These are phyloP conservation scores for Athalia circularis DNA, from an alignment of 2,888 invertebrate species.

Conservation along the genomic window DNA sequence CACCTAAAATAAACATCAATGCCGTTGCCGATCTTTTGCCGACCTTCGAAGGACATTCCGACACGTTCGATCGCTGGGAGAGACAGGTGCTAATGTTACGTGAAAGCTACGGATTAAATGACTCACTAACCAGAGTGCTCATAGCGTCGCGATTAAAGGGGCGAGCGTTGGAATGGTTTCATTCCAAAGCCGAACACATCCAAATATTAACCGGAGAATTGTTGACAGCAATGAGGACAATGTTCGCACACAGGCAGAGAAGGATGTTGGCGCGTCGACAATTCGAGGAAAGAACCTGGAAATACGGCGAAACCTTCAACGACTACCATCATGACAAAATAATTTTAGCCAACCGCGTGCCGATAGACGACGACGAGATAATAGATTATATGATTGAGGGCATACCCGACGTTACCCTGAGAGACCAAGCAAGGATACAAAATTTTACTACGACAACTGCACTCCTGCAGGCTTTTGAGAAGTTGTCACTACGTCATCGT, in stretches of 20 bases:
- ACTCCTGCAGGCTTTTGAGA: conserved; percentile 43
- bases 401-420: conserved; percentile 24
- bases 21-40: conserved; percentile 11
- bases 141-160: background rate
- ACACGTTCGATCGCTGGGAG: conserved; percentile 20
- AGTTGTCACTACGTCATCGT: conserved; percentile 31
- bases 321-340: conserved; percentile 46
- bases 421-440: conserved; percentile 40
- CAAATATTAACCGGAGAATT: conserved; percentile 27
- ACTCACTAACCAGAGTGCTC: conserved; percentile 3
- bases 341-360: conserved; percentile 23
- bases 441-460: conserved; percentile 30
- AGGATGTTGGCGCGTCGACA: conserved; percentile 28
- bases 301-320: conserved; percentile 45
- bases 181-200: conserved; percentile 46
- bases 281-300: conserved; percentile 46
- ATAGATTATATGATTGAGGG: conserved; percentile 44
- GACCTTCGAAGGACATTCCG: background rate
- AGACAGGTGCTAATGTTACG: conserved; percentile 11
- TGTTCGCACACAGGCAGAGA: conserved; percentile 40
- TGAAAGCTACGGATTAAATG: background rate
- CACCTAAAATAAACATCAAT: conserved; percentile 15
- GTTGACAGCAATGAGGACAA: conserved; percentile 28
- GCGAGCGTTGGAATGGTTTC: conserved; percentile 47
- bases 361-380: conserved; percentile 41